Evolutionary conservation across 2,888 invertebrate genomes (phyloP).

Genomic region (Litoditis marina): DNA sequence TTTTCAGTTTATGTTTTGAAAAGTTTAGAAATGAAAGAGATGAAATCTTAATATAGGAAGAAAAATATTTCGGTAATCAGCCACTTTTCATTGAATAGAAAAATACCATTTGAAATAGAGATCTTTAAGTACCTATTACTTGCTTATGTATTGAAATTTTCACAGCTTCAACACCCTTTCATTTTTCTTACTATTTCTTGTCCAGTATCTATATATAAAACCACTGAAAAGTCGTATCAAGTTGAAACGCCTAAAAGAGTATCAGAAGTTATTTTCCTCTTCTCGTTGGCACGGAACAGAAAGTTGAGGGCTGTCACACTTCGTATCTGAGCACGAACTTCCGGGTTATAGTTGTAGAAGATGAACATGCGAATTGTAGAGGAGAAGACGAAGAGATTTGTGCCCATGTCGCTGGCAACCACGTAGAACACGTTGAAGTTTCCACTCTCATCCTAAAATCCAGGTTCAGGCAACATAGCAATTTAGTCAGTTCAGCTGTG

Average conservation of each 20-base stretch:
- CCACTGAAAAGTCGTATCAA: not conserved
- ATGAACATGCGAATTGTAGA: slow-evolving; percentile 47
- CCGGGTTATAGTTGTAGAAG: slow-evolving; percentile 49
- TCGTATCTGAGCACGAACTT: slow-evolving; percentile 20
- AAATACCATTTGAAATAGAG: too few relatives aligned
- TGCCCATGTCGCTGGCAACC: slow-evolving; percentile 36
- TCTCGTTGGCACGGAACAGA: not conserved
- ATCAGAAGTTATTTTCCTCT: slow-evolving; percentile 12
- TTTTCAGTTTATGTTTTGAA: too few relatives aligned
- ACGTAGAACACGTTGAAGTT: slow-evolving; percentile 38
- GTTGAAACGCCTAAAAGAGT: slow-evolving; percentile 10
- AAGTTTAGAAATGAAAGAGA: too few relatives aligned
- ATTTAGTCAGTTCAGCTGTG: too few relatives aligned
- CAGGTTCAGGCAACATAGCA: too few relatives aligned
- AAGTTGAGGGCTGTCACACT: slow-evolving; percentile 3
- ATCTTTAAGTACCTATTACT: too few relatives aligned
- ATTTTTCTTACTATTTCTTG: too few relatives aligned
- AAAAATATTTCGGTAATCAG: not conserved
- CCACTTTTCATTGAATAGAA: not conserved
- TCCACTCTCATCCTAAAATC: slow-evolving; percentile 29
- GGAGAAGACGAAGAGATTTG: slow-evolving; percentile 44
- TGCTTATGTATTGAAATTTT: too few relatives aligned
- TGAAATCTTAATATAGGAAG: too few relatives aligned
- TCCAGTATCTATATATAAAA: too few relatives aligned
- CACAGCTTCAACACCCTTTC: too few relatives aligned